Percentiles rank a stretch among this genome's conserved stretches.
Evolutionary conservation across 2,113 vertebrate genomes (phyloP).

Genomic region (Cinclus cinclus): DNA sequence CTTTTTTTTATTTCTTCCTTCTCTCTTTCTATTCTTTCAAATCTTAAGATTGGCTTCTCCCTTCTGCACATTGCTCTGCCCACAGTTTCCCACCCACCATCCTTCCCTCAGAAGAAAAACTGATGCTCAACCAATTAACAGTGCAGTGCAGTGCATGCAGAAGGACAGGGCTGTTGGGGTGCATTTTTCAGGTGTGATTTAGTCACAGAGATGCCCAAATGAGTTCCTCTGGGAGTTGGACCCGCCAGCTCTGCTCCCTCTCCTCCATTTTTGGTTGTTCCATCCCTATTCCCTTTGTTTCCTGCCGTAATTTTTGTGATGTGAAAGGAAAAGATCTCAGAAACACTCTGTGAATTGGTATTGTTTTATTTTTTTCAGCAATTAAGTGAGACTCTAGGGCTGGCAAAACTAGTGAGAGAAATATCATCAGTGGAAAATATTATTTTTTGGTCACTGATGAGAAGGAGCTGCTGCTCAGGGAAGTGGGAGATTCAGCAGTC

Average conservation of each 20-base stretch:
- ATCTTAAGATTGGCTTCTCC: neutral
- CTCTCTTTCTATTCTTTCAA: conserved; percentile 20
- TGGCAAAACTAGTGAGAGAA: neutral
- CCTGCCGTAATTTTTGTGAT: neutral
- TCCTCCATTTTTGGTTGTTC: neutral
- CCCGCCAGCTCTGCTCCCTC: neutral
- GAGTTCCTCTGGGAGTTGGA: neutral
- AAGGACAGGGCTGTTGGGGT: neutral
- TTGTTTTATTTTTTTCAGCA: neutral
- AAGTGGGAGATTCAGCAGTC: neutral
- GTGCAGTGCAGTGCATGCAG: neutral
- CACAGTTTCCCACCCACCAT: conserved; percentile 38
- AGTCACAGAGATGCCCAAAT: neutral
- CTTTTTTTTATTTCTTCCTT: neutral
- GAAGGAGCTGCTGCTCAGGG: neutral
- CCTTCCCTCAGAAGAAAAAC: conserved; percentile 12
- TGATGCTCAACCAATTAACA: conserved; percentile 40
- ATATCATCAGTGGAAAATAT: neutral
- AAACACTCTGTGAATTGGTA: neutral
- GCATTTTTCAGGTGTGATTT: neutral
- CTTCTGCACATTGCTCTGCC: conserved; percentile 9
- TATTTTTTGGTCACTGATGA: neutral
- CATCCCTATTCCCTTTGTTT: neutral
- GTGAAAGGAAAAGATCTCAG: neutral
- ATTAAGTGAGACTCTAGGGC: neutral